phyloP scores from a whole-genome alignment of 2,888 invertebrate species.

The Lepidonotus clava region DNA sequence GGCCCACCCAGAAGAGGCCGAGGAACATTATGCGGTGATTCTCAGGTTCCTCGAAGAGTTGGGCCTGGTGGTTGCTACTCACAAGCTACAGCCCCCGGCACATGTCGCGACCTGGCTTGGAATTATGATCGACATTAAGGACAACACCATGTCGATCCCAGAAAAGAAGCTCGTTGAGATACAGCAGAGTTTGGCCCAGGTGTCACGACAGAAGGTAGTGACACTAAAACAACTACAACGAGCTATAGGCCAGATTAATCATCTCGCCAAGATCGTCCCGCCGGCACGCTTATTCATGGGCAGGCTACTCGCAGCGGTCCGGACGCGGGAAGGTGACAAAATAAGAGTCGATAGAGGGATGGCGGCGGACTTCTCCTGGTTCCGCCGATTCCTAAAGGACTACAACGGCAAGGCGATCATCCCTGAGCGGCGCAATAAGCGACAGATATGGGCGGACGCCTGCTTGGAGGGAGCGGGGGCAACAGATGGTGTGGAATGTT shows the following conservation, averaged over 20 bases:
- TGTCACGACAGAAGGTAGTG: neutral
- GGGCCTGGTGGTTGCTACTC: neutral
- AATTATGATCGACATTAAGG: neutral
- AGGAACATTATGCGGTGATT: too few relatives aligned
- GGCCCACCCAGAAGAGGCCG: neutral
- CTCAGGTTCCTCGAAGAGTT: neutral
- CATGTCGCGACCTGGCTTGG: neutral
- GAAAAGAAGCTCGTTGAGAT: neutral
- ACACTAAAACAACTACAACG: neutral
- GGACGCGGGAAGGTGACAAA: neutral
- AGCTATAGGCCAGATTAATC: neutral
- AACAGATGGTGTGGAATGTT: neutral
- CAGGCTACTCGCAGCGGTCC: neutral
- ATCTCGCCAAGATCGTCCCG: neutral
- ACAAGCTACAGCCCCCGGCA: neutral
- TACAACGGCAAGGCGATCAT: neutral
- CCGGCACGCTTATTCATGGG: neutral
- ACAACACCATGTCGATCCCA: neutral
- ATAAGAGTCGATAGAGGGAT: neutral
- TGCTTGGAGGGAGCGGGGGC: neutral
- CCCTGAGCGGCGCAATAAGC: neutral
- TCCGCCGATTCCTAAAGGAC: neutral
- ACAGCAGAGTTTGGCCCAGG: neutral
- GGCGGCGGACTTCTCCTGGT: neutral
- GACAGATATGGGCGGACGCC: neutral